Evolutionary conservation across 1,140 invertebrate genomes (phyloP), one percentile per base, ranked within the genome.

Genomic region (Drosophila bifasciata): DNA sequence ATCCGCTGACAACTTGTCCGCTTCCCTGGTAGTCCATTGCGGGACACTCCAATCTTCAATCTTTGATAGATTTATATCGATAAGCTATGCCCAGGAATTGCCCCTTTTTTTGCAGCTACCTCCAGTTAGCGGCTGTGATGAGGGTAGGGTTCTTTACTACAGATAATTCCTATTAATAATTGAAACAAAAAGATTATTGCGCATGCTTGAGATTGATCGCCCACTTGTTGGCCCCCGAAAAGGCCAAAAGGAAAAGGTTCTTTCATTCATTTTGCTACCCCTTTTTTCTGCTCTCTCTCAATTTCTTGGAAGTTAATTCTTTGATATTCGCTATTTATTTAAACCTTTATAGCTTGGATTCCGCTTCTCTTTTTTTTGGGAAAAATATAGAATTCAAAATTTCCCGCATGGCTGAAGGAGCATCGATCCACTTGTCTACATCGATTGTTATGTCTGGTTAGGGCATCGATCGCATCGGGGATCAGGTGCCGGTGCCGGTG

Each of bases 261-360:
- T 76, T 85, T 77, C 62, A 55, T 52, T 46, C 17, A 32, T 61
- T 59, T 59, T 64, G 55, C 53, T 49, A 75, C 46, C 63, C 61
- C 44, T 61, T 70, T 60, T 69, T 62, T 71, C 60, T 15, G 36
- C 23, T 69, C 56, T 36, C 23, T 69, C 56, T 36, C 32, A 36
- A 67, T 56, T 86, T 85, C 81, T 68, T 75, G 63, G 81, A 85
- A 85, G 81, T 77, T 86, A 86, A 76, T 86, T 80, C 69, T 52
- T n/a, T 25, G 32, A 64, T 49, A 63, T 80, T 86, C 44, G 80
- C 80, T 73, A 76, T 85, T 85, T 85, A 76, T 80, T 74, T 32
- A 59, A 71, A 70, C 44, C 52, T 52, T 40, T 51, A 53, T 16
- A 53, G 32, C 11, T 17, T 48, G 9, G 16, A 28, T 21, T 21